Base-by-base conservation (phyloP, 2,888 invertebrate species). In the Serripes groenlandicus region DNA sequence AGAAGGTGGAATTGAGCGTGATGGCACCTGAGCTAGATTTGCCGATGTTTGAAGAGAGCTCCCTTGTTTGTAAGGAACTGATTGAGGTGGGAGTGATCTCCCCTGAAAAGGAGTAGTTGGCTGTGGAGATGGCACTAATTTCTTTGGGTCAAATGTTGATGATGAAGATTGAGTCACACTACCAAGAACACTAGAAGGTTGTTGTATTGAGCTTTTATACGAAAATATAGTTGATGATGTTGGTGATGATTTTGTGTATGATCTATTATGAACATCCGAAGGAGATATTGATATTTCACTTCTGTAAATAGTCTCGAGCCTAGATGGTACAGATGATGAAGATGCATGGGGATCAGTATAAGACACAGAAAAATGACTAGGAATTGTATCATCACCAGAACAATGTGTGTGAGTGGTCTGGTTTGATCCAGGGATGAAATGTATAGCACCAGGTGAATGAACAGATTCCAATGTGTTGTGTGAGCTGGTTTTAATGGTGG, bases 1-100 rank as follows among this genome's bases (percentile, higher is more conserved):
- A 34, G 82, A 71, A 34, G 89, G 89, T 28, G 82, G 74, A n/a
- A 28, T 18, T 28, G 58, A 21, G 54, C 56, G 32, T 68, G 37
- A 28, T 26, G 49, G 26, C 68, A 52, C 73, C 35, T 60, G 52
- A 52, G 60, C 23, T 35, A 35, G 30, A 69, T 52, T 75, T 35
- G 54, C 37, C 71, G 64, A 69, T 34, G 32, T 28, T 15, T 30
- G 74, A 26, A 70, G 79, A 69, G 64, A 64, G 11, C 73, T 64
- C 74, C 60, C 69, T 26, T 71, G 49, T 21, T 49, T 42, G n/a
- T 58, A 73, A 52, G 42, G 32, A 70, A n/a, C 62, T 34, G 34
- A 34, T n/a, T 34, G 34, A n/a, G 62, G 62, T 18, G 62, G 34
- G 34, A 62, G 21, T 62, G 62, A 34, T n/a, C 62, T 62, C 34